Percentiles rank a stretch among this genome's conserved stretches.
Evolutionary conservation across 2,113 vertebrate genomes (phyloP).

Genomic region (Oriolus oriolus): DNA sequence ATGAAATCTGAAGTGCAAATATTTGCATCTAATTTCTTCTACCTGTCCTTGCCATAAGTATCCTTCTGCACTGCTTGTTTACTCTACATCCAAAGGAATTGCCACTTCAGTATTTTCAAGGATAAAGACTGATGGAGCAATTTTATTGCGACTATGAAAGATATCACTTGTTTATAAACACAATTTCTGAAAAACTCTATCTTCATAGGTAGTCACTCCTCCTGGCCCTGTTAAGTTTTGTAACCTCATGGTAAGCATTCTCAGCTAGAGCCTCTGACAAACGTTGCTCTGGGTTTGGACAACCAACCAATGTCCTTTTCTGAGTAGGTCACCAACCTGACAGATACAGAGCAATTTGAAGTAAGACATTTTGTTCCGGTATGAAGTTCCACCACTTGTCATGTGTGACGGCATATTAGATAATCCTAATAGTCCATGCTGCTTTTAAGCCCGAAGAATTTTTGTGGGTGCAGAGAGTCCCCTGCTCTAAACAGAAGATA

Average conservation of each 20-base stretch:
- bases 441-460: not conserved
- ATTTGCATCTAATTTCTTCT: conserved; percentile 26
- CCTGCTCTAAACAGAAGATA: not conserved
- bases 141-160: not conserved
- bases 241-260: not conserved
- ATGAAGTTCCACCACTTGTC: not conserved
- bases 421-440: not conserved
- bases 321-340: not conserved
- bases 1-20: conserved; percentile 23
- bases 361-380: not conserved
- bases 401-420: not conserved
- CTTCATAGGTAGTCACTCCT: not conserved
- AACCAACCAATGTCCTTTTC: not conserved
- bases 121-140: not conserved
- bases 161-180: not conserved
- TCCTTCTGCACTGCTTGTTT: not conserved
- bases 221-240: not conserved
- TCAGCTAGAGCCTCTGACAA: not conserved
- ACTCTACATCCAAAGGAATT: conserved; percentile 17
- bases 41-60: not conserved
- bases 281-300: not conserved
- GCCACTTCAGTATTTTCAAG: conserved; percentile 16
- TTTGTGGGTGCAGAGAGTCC: not conserved
- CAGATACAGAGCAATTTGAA: not conserved
- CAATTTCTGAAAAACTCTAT: not conserved